Conservation (phyloP, 2,113 vertebrate species). For the Calyptommatus sinebrachiatus region DNA sequence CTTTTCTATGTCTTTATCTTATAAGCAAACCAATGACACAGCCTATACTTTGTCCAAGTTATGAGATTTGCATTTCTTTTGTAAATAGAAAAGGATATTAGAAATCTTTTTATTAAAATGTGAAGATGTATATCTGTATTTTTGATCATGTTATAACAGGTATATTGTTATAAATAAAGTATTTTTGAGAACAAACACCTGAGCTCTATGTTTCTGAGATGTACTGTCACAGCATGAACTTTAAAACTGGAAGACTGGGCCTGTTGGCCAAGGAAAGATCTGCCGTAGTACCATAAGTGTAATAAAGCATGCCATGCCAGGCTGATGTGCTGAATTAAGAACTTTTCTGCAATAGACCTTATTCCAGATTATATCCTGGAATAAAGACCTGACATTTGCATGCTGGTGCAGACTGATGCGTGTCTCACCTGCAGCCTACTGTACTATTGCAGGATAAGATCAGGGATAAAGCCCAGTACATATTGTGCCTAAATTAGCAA, state of each 20-base stretch:
- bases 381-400: no score
- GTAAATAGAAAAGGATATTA: slow-evolving; percentile 64
- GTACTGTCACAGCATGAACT: neutral
- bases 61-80: slow-evolving; percentile 53
- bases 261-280: neutral
- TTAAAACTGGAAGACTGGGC: neutral
- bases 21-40: slow-evolving; percentile 20
- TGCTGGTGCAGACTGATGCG: no score
- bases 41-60: slow-evolving; percentile 52
- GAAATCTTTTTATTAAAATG: slow-evolving; percentile 69
- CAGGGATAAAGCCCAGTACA: no score
- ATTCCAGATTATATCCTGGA: no score
- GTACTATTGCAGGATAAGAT: no score
- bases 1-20: slow-evolving; percentile 43
- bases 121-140: slow-evolving; percentile 78
- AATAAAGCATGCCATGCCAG: neutral
- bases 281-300: no score
- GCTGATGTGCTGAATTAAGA: neutral
- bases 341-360: no score
- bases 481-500: no score
- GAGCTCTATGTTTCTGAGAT: neutral
- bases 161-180: slow-evolving; percentile 81
- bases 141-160: slow-evolving; percentile 70
- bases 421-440: no score
- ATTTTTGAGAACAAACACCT: slow-evolving; percentile 71